Percentiles rank a stretch among this genome's conserved stretches.
Conservation (phyloP, 2,888 invertebrate genomes). For the Teleogryllus oceanicus region DNA sequence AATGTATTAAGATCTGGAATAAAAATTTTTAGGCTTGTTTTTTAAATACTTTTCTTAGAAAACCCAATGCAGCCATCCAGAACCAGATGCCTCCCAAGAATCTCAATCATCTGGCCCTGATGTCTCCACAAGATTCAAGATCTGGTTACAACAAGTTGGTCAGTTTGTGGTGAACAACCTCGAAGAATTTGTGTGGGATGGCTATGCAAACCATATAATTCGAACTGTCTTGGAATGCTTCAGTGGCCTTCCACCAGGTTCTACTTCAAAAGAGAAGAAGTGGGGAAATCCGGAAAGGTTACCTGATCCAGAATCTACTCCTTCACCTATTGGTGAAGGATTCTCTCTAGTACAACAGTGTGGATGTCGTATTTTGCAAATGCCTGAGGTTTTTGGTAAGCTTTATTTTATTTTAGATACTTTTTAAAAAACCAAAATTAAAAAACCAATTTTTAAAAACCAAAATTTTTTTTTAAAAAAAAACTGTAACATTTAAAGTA, state of each 20-base stretch:
- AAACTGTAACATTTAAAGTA: no score
- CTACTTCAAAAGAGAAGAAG: constrained; percentile 39
- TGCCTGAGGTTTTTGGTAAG: constrained; percentile 34
- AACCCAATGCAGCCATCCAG: no score
- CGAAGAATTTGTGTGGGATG: constrained; percentile 78
- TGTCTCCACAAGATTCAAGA: constrained; percentile 49
- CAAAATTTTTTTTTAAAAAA: no score
- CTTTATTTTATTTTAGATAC: no score
- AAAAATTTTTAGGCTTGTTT: no score
- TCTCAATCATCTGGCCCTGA: not conserved
- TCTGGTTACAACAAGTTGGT: constrained; percentile 66
- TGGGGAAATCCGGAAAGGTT: not conserved
- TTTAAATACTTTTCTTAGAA: no score
- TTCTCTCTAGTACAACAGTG: constrained; percentile 52
- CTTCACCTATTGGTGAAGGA: not conserved
- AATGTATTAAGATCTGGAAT: no score
- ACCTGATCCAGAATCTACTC: not conserved
- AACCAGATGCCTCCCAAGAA: not conserved
- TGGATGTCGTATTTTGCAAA: constrained; percentile 70
- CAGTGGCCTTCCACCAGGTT: constrained; percentile 57
- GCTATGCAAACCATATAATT: constrained; percentile 72
- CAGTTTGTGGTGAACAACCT: constrained; percentile 78
- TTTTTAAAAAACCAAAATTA: no score
- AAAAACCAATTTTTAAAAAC: no score
- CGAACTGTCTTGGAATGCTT: constrained; percentile 68